Evolutionary conservation across 2,888 invertebrate genomes (phyloP).

Genomic region (Caenorhabditis japonica): DNA sequence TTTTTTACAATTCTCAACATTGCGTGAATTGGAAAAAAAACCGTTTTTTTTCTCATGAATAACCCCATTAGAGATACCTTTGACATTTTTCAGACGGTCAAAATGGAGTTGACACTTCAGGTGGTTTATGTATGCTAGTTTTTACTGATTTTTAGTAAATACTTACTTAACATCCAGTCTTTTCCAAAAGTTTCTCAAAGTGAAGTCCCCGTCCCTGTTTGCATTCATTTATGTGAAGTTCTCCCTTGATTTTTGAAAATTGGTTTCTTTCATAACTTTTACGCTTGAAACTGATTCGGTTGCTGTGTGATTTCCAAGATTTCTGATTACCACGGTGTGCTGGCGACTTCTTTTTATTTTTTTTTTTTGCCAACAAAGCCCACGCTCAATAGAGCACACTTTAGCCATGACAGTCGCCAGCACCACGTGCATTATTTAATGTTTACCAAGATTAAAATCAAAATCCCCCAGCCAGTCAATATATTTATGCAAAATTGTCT

Average conservation of each 20-base stretch:
- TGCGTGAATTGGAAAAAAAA: too few relatives aligned
- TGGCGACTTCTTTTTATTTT: too few relatives aligned
- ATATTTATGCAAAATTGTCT: not conserved
- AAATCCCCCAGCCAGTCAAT: too few relatives aligned
- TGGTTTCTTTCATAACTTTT: constrained; percentile 31
- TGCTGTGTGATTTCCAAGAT: constrained; percentile 29
- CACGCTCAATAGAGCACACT: too few relatives aligned
- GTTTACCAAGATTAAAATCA: too few relatives aligned
- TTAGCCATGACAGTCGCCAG: too few relatives aligned
- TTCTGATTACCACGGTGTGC: too few relatives aligned
- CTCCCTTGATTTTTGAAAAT: not conserved
- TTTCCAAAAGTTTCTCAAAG: constrained; percentile 1
- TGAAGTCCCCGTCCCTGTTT: constrained; percentile 23
- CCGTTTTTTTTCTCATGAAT: too few relatives aligned
- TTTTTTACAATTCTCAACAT: too few relatives aligned
- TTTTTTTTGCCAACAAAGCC: too few relatives aligned
- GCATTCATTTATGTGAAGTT: constrained; percentile 26
- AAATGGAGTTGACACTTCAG: constrained; percentile 42
- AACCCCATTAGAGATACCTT: too few relatives aligned
- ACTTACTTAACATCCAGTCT: not conserved
- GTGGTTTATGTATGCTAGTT: constrained; percentile 26
- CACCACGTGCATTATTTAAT: too few relatives aligned
- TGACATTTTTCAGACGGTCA: constrained; percentile 46
- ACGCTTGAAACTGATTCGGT: constrained; percentile 45
- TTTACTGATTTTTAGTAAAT: constrained; percentile 12